A percentile compares a stretch with the other conserved stretches of the same genome.
These are phyloP conservation scores for Mixornis gularis DNA, from an alignment of 2,113 vertebrate genomes.

Conservation along the genomic window DNA sequence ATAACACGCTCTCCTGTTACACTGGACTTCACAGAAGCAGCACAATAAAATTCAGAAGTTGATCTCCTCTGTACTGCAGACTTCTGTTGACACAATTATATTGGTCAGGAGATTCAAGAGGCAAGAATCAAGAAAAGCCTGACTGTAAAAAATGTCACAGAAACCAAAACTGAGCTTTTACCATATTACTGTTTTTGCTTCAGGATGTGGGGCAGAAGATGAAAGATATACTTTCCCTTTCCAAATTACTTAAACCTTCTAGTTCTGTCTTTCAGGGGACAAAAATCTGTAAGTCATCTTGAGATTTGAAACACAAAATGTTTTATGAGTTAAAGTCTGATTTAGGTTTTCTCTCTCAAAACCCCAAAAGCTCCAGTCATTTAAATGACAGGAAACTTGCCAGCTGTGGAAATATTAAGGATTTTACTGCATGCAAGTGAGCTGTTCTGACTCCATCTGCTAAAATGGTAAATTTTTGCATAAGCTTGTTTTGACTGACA, in stretches of 20 bases:
- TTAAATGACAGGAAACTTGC: neutral
- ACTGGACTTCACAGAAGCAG: neutral
- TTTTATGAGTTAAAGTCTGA: constrained; percentile 3
- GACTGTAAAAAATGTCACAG: neutral
- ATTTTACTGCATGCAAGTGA: constrained; percentile 4
- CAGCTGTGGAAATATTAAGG: constrained; percentile 37
- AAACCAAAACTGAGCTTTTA: neutral
- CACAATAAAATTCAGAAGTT: neutral
- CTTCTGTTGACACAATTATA: constrained; percentile 7
- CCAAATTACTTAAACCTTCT: neutral
- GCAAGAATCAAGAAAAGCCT: neutral
- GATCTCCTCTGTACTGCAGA: neutral
- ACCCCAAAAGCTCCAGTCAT: neutral
- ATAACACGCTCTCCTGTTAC: constrained; percentile 11
- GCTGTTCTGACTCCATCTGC: constrained; percentile 10
- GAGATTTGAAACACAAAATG: neutral
- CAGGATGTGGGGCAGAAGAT: neutral
- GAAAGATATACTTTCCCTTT: neutral
- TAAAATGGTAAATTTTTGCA: constrained; percentile 20
- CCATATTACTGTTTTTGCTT: neutral
- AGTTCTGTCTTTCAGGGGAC: neutral
- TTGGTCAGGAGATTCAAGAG: constrained; percentile 6
- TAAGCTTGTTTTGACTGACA: constrained; percentile 11
- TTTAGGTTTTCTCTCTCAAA: neutral
- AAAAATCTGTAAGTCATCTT: neutral